phyloP scores from a whole-genome alignment of 2,797 vertebrate species.

The Poecilia wingei region DNA sequence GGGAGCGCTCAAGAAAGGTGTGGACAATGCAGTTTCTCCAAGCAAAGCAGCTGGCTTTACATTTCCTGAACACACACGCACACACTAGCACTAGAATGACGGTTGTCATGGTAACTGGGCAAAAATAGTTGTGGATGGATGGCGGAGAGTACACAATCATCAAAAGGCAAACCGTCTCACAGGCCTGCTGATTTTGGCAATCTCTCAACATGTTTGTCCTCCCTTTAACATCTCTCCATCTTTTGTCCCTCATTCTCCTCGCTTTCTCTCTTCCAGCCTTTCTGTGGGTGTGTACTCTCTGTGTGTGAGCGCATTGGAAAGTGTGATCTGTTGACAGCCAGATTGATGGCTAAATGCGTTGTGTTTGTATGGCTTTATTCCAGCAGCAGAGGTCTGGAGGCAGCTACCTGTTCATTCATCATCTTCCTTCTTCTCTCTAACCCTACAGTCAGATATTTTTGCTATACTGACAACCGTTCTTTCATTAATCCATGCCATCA shows the following conservation, averaged over 20 bases:
- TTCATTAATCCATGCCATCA: background rate
- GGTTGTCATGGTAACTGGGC: constrained; percentile 68
- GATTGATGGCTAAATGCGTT: constrained; percentile 57
- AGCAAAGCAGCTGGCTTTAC: constrained; percentile 45
- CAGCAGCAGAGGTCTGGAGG: constrained; percentile 46
- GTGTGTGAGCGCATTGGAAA: constrained; percentile 26
- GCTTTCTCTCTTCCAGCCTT: constrained; percentile 2
- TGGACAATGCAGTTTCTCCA: constrained; percentile 34
- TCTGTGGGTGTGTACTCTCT: constrained; percentile 21
- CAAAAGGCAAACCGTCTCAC: constrained; percentile 26
- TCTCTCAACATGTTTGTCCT: constrained; percentile 20
- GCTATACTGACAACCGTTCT: constrained; percentile 35
- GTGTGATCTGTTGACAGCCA: constrained; percentile 54
- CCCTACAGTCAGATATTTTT: constrained; percentile 31
- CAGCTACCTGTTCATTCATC: constrained; percentile 70
- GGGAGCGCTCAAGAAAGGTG: constrained; percentile 9
- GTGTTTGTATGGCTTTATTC: constrained; percentile 63
- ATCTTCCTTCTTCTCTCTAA: constrained; percentile 41
- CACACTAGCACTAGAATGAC: constrained; percentile 29
- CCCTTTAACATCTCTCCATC: constrained; percentile 30
- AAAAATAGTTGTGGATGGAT: constrained; percentile 60
- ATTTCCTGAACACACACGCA: constrained; percentile 33
- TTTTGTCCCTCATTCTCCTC: constrained; percentile 6
- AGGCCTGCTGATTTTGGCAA: constrained; percentile 30
- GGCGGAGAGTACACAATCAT: constrained; percentile 20